Base-by-base conservation (phyloP, 2,113 vertebrate genomes). In the Dinomys branickii region DNA sequence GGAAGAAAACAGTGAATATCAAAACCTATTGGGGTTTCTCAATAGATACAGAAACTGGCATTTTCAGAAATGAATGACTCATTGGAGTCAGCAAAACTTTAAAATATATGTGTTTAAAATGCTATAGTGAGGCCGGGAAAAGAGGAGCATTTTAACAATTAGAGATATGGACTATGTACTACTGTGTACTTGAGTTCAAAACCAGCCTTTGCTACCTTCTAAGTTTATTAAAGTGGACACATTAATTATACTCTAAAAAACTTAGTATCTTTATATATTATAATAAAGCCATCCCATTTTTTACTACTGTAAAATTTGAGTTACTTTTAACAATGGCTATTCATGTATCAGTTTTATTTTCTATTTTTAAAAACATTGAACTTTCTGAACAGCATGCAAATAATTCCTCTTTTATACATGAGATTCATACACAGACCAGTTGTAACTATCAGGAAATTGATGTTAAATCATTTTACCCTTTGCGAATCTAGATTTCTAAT, bases 311-410 rank as follows among this genome's bases (percentile, higher is more conserved):
- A 59, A 81, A 82, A 73, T 71, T 67, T 69, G 35, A 41, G 5
- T 3, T 50, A 41, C 26, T n/a, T 81, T 52, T 13, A 13, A 9
- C 1, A 71, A 58, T 30, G 78, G 24, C 3, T 87, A 90, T 83
- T 69, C 30, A 81, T 19, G 1, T 56, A 80, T 59, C 50, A 67
- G 6, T 38, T 94, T 7, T 81, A 59, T 86, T 33, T 35, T 19
- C 22, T n/a, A n/a, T n/a, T n/a, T 20, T 30, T 78, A 91, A 33
- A 24, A 95, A 96, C 78, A 54, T 30, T 71, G 73, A 95, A 94
- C 9, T 65, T 95, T 94, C 14, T 89, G 41, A 71, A 26, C 41
- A 44, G 10, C 92, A 87, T 86, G 20, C 26, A 20, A 88, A 88
- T n/a, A 91, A 56, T 89, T 19, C 41, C 3, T 11, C 56, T 89